These are phyloP conservation scores for Phaonia tiefii DNA, from an alignment of 2,888 invertebrate species.

Conservation along the genomic window DNA sequence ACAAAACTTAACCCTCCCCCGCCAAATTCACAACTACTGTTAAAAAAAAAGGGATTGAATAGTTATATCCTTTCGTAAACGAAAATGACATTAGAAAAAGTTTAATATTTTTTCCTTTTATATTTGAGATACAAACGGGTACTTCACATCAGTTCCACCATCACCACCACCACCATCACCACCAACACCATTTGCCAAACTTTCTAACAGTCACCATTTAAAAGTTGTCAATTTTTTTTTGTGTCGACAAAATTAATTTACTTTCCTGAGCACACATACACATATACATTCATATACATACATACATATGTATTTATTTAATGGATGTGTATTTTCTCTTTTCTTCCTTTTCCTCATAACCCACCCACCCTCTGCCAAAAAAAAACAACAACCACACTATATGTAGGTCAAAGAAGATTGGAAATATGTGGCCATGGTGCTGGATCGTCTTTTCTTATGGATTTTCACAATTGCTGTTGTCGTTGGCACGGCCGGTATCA, in stretches of 20 bases:
- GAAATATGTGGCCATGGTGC: constrained; percentile 99
- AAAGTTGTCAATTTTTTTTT: constrained; percentile 16
- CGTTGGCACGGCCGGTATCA: constrained; percentile 96
- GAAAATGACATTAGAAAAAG: too few species aligned
- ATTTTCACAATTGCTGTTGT: constrained; percentile 97
- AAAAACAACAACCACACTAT: not conserved
- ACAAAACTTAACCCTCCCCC: too few species aligned
- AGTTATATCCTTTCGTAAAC: too few species aligned
- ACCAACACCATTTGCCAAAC: too few species aligned
- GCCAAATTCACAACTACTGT: too few species aligned
- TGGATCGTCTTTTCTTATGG: constrained; percentile 97
- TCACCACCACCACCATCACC: too few species aligned
- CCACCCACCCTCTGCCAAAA: not conserved
- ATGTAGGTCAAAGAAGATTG: constrained; percentile 96
- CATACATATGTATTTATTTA: constrained; percentile 22
- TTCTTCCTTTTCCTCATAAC: not conserved
- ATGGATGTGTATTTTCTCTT: constrained; percentile 12
- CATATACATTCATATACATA: too few species aligned
- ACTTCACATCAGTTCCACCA: too few species aligned
- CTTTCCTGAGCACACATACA: not conserved
- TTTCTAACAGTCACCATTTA: not conserved
- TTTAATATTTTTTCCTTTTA: too few species aligned
- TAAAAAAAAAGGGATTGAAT: too few species aligned
- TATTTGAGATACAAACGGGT: too few species aligned
- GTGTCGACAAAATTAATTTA: constrained; percentile 22